Base-by-base conservation (phyloP, 2,888 invertebrate species). In the Rhagophthalmus giganteus region DNA sequence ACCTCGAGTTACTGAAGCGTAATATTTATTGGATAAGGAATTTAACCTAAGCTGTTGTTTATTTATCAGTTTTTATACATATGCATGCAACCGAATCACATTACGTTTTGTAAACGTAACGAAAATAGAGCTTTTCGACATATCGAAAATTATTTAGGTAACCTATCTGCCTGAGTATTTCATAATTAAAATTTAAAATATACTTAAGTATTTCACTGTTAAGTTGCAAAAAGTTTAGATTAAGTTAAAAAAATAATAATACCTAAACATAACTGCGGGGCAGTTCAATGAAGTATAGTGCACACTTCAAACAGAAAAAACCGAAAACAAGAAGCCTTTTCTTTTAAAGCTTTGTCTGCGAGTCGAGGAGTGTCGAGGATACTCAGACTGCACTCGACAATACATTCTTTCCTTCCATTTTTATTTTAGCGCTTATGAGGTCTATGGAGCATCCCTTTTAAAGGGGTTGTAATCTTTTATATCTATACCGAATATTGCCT, bases 261-360 rank as follows among this genome's bases (percentile, higher is more conserved):
- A 16, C 15, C 15, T 40, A 24, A 37, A 34, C 35, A 9, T n/a
- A 32, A 20, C 9, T 44, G 38, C 13, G 39, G 31, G 15, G 27
- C 34, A 48, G 32, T 50, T 44, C 20, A 42, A 31, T 27, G 28
- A 27, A 37, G 50, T 32, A 42, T 24, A n/a, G 38, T 25, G 15
- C 12, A 9, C 15, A 37, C 45, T 45, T 45, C 20, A 39, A 46
- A 46, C 14, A 30, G 28, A 38, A 37, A 24, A 30, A 46, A 31
- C 37, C 20, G 38, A 30, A 50, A 51, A 51, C 51, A 45, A 39
- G 51, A 27, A 42, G 26, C 51, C 24, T 40, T 26, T 40, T 28
- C 34, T 51, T 51, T 51, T 40, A 51, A 51, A 51, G 50, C 50
- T 40, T 50, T 46, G 45, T 51, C 45, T 39, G 49, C 8, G 31